Percentiles rank a stretch among this genome's conserved stretches.
These are phyloP conservation scores for Drosophila baimaii DNA, from an alignment of 1,140 invertebrate species.

Conservation along the genomic window DNA sequence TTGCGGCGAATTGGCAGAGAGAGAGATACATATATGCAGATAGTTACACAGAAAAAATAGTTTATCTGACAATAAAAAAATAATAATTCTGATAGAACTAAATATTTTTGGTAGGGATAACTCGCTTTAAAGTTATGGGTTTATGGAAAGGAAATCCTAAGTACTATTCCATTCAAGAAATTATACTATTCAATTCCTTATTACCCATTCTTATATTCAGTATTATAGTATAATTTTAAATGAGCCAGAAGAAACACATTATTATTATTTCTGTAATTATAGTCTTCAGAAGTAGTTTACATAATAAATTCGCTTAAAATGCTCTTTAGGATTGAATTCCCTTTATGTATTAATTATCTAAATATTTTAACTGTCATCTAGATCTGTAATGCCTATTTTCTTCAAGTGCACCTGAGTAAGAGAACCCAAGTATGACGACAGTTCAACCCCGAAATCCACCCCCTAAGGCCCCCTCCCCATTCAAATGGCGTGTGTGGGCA, in stretches of 20 bases:
- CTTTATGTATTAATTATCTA: background rate
- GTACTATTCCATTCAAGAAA: too few species aligned
- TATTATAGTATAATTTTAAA: too few species aligned
- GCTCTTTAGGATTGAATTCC: too few species aligned
- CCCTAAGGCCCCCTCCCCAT: background rate
- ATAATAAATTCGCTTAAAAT: too few species aligned
- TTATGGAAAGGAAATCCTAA: too few species aligned
- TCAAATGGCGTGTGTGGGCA: slow-evolving; percentile 24
- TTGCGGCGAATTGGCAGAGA: slow-evolving; percentile 65
- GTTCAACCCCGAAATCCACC: background rate
- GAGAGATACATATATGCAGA: background rate
- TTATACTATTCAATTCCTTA: too few species aligned
- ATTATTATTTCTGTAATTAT: too few species aligned
- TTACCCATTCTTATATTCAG: too few species aligned
- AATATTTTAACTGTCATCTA: background rate
- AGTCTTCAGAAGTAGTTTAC: too few species aligned
- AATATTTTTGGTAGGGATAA: background rate
- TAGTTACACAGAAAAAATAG: slow-evolving; percentile 17
- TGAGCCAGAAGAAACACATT: too few species aligned
- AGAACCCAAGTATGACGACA: slow-evolving; percentile 32
- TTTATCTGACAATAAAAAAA: background rate
- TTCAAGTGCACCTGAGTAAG: slow-evolving; percentile 8
- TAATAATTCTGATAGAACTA: background rate
- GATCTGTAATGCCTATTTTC: background rate
- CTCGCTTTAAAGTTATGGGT: background rate